phyloP scores from a whole-genome alignment of 2,888 invertebrate genomes.

The Cecidostiba fungosa region DNA sequence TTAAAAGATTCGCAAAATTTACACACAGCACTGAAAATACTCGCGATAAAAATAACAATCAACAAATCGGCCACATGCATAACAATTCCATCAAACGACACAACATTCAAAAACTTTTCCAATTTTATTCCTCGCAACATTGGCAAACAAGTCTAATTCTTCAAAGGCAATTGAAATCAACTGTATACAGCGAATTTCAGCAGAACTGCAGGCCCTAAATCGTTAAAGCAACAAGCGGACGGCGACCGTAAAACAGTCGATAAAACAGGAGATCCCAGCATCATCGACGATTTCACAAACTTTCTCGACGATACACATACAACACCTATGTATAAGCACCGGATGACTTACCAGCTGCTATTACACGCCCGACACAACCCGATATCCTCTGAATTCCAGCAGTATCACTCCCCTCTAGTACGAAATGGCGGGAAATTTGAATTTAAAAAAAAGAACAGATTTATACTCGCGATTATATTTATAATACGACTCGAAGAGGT shows the following conservation, averaged over 20 bases:
- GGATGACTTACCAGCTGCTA: conserved; percentile 60
- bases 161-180: conserved; percentile 21
- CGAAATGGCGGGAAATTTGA: conserved; percentile 8
- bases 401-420: neutral
- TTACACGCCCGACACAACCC: conserved; percentile 1
- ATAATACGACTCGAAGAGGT: conserved; percentile 44
- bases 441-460: conserved; percentile 31
- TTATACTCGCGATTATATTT: conserved; percentile 24
- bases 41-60: neutral
- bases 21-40: neutral
- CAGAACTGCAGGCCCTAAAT: neutral
- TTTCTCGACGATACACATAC: neutral
- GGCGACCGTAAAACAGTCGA: conserved; percentile 17
- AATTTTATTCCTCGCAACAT: neutral
- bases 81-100: neutral
- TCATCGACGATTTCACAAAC: conserved; percentile 16
- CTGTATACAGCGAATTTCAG: neutral
- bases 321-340: conserved; percentile 19
- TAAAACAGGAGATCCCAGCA: conserved; percentile 19
- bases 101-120: neutral
- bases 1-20: neutral
- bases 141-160: conserved; percentile 3
- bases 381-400: neutral
- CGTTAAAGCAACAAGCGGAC: conserved; percentile 15
- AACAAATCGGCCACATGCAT: neutral